A percentile compares a stretch with the other conserved stretches of the same genome.
phyloP scores from a whole-genome alignment of 2,797 vertebrate species.

The Sebastes steindachneri region DNA sequence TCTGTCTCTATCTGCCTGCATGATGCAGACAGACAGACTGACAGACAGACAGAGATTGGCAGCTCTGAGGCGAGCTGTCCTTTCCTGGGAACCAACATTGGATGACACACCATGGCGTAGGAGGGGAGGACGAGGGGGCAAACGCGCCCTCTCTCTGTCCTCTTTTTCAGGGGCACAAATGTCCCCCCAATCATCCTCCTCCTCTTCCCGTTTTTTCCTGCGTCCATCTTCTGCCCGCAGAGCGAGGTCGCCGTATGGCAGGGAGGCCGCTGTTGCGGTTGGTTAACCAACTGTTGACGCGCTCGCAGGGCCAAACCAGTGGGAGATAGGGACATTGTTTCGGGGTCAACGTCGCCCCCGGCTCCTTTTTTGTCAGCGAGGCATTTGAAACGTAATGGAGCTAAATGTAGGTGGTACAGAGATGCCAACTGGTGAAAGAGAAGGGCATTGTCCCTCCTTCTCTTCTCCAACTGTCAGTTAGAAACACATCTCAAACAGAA shows the following conservation, averaged over 20 bases:
- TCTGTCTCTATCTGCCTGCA: conserved; percentile 19
- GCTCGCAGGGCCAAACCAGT: conserved; percentile 11
- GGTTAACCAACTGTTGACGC: conserved; percentile 27
- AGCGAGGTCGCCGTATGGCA: conserved; percentile 3
- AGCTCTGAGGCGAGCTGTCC: conserved; percentile 59
- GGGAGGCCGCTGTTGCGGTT: not conserved
- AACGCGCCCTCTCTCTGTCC: conserved; percentile 22
- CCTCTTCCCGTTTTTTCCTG: not conserved
- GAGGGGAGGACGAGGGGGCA: not conserved
- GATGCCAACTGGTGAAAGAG: conserved; percentile 11
- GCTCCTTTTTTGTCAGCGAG: conserved; percentile 10
- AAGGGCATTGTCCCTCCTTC: conserved; percentile 10
- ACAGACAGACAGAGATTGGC: conserved; percentile 13
- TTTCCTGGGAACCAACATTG: conserved; percentile 35
- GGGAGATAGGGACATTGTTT: conserved; percentile 50
- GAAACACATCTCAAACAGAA: not conserved
- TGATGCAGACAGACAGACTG: not conserved
- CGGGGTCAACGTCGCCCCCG: conserved; percentile 27
- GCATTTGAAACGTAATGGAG: conserved; percentile 12
- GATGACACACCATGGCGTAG: conserved; percentile 40
- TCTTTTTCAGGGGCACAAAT: conserved; percentile 42
- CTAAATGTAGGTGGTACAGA: conserved; percentile 18
- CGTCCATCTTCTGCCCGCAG: not conserved
- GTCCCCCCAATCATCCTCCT: not conserved
- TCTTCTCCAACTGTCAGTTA: not conserved